Evolutionary conservation across 2,113 vertebrate genomes (phyloP).

Genomic region (Siniperca knerii): DNA sequence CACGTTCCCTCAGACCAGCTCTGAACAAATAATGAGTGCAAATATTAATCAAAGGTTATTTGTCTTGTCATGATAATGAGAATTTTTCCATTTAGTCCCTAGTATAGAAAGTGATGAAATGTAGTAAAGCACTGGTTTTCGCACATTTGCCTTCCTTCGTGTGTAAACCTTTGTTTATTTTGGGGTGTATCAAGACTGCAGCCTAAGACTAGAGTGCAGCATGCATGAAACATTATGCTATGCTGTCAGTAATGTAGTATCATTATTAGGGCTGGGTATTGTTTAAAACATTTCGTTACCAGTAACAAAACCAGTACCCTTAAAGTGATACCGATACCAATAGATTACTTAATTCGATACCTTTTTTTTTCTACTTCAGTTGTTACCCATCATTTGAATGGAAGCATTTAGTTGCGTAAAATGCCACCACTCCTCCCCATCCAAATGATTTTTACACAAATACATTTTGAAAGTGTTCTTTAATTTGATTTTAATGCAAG

Average conservation of each 20-base stretch:
- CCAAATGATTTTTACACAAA: too few relatives aligned
- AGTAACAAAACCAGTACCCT: too few relatives aligned
- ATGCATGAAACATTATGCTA: not conserved
- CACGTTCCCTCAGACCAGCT: not conserved
- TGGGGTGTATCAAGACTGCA: not conserved
- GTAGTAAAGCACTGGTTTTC: not conserved
- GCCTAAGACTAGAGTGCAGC: conserved; percentile 15
- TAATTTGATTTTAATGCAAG: too few relatives aligned
- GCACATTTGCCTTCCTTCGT: not conserved
- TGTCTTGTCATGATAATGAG: conserved; percentile 7
- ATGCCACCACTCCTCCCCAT: too few relatives aligned
- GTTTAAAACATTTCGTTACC: too few relatives aligned
- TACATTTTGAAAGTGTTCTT: too few relatives aligned
- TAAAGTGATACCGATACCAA: too few relatives aligned
- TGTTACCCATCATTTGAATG: too few relatives aligned
- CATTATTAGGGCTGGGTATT: too few relatives aligned
- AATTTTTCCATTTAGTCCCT: not conserved
- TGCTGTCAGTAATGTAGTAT: not conserved
- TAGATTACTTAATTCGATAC: too few relatives aligned
- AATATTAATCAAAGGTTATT: conserved; percentile 31
- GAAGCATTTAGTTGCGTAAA: too few relatives aligned
- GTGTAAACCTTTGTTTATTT: conserved; percentile 26
- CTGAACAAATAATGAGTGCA: conserved; percentile 11
- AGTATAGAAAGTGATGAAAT: not conserved
- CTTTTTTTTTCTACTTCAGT: too few relatives aligned